phyloP scores from a whole-genome alignment of 2,888 invertebrate genomes.

The Amblyjoppa fuscipennis region DNA sequence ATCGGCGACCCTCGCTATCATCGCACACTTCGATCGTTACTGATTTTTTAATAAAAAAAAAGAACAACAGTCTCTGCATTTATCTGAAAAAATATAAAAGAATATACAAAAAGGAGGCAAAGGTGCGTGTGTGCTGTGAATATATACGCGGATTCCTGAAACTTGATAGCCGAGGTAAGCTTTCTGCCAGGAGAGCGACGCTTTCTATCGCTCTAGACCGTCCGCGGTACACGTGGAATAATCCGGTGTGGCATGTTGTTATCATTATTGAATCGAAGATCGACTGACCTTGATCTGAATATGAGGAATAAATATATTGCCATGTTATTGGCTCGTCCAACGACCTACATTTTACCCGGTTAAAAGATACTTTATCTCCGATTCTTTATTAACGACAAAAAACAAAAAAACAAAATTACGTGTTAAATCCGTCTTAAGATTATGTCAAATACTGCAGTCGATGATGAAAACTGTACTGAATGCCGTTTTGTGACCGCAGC shows the following conservation, averaged over 20 bases:
- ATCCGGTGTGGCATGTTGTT: slow-evolving; percentile 32
- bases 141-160: slow-evolving; percentile 33
- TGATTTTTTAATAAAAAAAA: not conserved
- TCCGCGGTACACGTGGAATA: slow-evolving; percentile 44
- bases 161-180: slow-evolving; percentile 44
- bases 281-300: slow-evolving; percentile 40
- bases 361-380: not conserved
- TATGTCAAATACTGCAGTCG: no score
- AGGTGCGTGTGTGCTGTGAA: slow-evolving; percentile 27
- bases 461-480: no score
- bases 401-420: no score
- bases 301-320: not conserved
- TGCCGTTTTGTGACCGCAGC: no score
- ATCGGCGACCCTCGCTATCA: no score
- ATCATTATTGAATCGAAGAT: slow-evolving; percentile 50
- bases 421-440: no score
- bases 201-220: slow-evolving; percentile 45
- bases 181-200: slow-evolving; percentile 32
- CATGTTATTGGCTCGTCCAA: not conserved
- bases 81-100: not conserved
- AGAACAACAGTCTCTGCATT: not conserved
- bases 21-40: not conserved
- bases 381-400: not conserved
- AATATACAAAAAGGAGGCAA: not conserved
- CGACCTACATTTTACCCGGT: not conserved